phyloP scores from a whole-genome alignment of 2,888 invertebrate genomes.

The Acrobasis repandana region DNA sequence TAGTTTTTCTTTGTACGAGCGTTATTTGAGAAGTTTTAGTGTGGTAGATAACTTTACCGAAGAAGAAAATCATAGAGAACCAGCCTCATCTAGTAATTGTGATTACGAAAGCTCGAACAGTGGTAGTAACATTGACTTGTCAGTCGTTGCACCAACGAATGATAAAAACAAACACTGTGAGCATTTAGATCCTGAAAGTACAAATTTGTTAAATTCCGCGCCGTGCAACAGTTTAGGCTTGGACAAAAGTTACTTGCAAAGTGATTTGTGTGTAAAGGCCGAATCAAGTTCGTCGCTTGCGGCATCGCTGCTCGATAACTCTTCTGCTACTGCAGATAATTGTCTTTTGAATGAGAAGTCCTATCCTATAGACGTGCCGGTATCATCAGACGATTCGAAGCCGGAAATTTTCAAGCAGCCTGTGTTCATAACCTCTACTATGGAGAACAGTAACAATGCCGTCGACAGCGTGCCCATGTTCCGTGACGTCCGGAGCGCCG shows the following conservation, averaged over 20 bases:
- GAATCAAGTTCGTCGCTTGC: conserved; percentile 58
- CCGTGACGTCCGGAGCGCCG: conserved; percentile 57
- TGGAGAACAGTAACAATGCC: conserved; percentile 81
- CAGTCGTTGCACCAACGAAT: conserved; percentile 50
- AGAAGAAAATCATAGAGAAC: conserved; percentile 45
- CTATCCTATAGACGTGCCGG: conserved; percentile 54
- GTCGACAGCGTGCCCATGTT: conserved; percentile 74
- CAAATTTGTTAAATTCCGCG: conserved; percentile 43
- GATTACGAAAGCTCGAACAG: conserved; percentile 58
- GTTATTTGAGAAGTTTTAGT: conserved; percentile 75
- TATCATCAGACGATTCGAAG: conserved; percentile 68
- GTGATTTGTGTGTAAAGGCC: conserved; percentile 53
- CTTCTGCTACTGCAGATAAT: conserved; percentile 57
- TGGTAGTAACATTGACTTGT: conserved; percentile 65
- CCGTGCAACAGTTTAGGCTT: conserved; percentile 42
- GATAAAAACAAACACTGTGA: conserved; percentile 55
- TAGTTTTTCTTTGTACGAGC: conserved; percentile 74
- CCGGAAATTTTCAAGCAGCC: conserved; percentile 58
- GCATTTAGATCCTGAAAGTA: conserved; percentile 39
- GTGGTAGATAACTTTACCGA: conserved; percentile 59
- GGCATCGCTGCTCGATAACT: conserved; percentile 56
- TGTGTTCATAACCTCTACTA: conserved; percentile 73
- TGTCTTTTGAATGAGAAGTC: conserved; percentile 66
- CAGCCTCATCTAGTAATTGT: conserved; percentile 44
- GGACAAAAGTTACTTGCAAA: conserved; percentile 54